Evolutionary conservation across 1,140 invertebrate species (phyloP).

Genomic region (Homarus americanus): DNA sequence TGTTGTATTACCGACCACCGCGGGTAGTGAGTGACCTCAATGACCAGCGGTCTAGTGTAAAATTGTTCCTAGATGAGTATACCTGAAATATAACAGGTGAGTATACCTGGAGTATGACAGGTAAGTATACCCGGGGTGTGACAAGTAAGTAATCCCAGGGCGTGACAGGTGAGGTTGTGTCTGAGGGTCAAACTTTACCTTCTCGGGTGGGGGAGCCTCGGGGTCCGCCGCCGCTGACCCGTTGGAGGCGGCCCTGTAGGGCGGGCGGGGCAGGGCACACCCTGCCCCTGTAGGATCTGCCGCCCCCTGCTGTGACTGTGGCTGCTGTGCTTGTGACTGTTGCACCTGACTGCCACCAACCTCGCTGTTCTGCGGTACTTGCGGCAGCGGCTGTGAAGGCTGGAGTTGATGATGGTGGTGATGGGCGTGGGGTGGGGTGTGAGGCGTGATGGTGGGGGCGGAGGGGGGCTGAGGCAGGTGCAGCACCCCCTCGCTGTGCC

Average conservation of each 20-base stretch:
- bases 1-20: no score
- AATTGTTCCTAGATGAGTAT: no score
- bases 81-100: no score
- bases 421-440: slow-evolving; percentile 37
- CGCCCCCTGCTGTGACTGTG: slow-evolving; percentile 21
- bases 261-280: slow-evolving; percentile 33
- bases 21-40: no score
- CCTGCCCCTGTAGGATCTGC: slow-evolving; percentile 15
- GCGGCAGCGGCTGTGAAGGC: slow-evolving; percentile 21
- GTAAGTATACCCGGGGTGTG: no score
- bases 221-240: slow-evolving; percentile 32
- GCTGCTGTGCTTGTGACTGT: not conserved
- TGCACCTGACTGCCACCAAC: slow-evolving; percentile 10
- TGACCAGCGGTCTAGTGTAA: no score
- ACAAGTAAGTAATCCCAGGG: not conserved
- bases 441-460: slow-evolving; percentile 6
- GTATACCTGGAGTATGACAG: no score
- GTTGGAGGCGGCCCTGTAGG: slow-evolving; percentile 45
- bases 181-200: slow-evolving; percentile 14
- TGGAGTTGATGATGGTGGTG: slow-evolving; percentile 49
- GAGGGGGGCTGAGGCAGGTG: slow-evolving; percentile 2
- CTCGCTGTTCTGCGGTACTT: slow-evolving; percentile 4
- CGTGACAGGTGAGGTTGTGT: not conserved
- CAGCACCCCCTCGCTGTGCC: slow-evolving; percentile 36
- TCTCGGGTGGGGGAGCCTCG: slow-evolving; percentile 49